These are phyloP conservation scores for Cynaeus angustus DNA, from an alignment of 2,888 invertebrate genomes.

Conservation along the genomic window DNA sequence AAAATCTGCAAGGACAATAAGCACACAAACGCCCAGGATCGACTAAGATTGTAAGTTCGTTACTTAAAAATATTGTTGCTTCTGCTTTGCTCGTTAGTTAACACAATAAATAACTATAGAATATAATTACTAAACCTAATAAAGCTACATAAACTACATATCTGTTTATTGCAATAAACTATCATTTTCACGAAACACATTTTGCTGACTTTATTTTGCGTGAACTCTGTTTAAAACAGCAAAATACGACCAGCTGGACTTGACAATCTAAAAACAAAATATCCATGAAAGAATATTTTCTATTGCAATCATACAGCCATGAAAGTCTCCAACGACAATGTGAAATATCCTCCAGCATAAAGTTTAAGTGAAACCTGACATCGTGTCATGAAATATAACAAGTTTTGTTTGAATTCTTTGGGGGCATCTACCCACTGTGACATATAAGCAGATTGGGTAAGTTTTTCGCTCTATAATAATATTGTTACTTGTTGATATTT, in stretches of 20 bases:
- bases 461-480: conserved; percentile 69
- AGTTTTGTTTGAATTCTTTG: conserved; percentile 68
- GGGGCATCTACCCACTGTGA: conserved; percentile 69
- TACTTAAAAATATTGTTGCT: no score
- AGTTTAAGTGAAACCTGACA: conserved; percentile 72
- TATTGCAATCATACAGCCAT: conserved; percentile 69
- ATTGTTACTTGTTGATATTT: conserved; percentile 5
- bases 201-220: not conserved
- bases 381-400: conserved; percentile 72
- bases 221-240: conserved; percentile 67
- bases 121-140: no score
- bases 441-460: conserved; percentile 71
- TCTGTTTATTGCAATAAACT: conserved; percentile 53
- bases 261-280: conserved; percentile 72
- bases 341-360: conserved; percentile 72
- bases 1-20: no score
- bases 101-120: no score
- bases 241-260: conserved; percentile 75
- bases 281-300: conserved; percentile 13
- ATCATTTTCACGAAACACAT: no score
- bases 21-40: no score
- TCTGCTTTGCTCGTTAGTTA: no score
- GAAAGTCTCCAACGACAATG: conserved; percentile 74
- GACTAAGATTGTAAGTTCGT: no score
- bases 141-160: no score